Evolutionary conservation across 2,888 invertebrate species (phyloP), one percentile per base, ranked within the genome.

Genomic region (Sepioteuthis lessoniana): DNA sequence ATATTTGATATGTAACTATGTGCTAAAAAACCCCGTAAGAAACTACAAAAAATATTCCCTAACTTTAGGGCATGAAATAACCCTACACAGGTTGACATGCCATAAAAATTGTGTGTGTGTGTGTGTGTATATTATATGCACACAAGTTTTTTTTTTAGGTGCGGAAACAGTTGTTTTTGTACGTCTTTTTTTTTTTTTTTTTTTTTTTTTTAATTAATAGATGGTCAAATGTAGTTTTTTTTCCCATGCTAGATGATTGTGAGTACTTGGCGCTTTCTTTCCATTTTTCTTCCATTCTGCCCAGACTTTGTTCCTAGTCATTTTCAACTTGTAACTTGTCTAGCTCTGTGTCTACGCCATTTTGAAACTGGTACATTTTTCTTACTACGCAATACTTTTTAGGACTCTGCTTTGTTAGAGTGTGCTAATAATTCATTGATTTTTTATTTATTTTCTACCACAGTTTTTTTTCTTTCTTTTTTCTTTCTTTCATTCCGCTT

Each of bases 291-390:
- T 47, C 46, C 46, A 47, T 8, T 28, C 60, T 28, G 76, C 76
- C 76, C 76, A 76, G 31, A 10, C 10, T 31, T 13, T n/a, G 76
- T 76, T 31, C 76, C 31, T 76, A 31, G 76, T 76, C 76, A 31
- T 76, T 76, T 76, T 76, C 76, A 76, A 76, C 76, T 76, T 76
- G 76, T 76, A 76, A 76, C n/a, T 76, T 76, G 76, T 76, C 31
- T 76, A 76, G 76, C 76, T n/a, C 76, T n/a, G 7, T 2, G 31
- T 76, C 76, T 76, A 31, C 76, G n/a, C 31, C 31, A 76, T 76
- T 76, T n/a, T 76, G 76, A 76, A 76, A 31, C 76, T 76, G 50
- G 50, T 50, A 50, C 50, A 50, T 50, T 50, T 50, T 50, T 50
- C 50, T 50, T 50, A 50, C 50, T 50, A 50, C 50, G 50, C 50